Conservation (phyloP, 2,797 vertebrate species). For the Emydoidea blandingii region DNA sequence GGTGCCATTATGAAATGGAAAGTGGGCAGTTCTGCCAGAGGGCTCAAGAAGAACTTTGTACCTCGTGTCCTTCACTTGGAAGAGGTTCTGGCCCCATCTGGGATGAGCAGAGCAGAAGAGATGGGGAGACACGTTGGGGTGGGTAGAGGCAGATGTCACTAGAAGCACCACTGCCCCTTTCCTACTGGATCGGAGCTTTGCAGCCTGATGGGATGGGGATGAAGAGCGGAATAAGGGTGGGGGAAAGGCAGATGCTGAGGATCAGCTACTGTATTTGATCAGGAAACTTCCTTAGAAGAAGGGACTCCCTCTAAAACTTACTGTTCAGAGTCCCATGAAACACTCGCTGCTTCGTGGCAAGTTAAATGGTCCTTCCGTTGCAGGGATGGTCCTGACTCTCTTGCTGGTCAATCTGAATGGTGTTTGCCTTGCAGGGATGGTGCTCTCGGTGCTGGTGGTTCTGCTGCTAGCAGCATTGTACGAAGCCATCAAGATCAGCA, state of each 20-base stretch:
- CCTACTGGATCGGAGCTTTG: background rate
- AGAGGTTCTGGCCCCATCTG: background rate
- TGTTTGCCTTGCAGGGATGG: constrained; percentile 85
- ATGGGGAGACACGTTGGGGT: background rate
- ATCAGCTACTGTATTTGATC: background rate
- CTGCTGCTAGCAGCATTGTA: constrained; percentile 90
- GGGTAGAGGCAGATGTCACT: background rate
- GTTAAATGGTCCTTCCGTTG: background rate
- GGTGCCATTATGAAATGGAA: background rate
- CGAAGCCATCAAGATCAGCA: constrained; percentile 91
- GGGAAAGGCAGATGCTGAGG: background rate
- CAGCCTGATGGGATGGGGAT: background rate
- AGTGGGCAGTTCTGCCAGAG: background rate
- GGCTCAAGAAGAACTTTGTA: background rate
- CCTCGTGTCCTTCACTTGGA: background rate
- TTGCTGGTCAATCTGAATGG: background rate
- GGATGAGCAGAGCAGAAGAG: background rate
- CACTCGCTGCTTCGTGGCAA: background rate
- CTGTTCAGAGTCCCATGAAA: background rate
- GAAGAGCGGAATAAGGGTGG: background rate
- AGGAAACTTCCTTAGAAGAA: background rate
- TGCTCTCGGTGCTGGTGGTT: constrained; percentile 88
- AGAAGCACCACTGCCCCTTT: background rate
- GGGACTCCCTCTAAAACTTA: background rate
- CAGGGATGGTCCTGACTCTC: background rate